phyloP scores from a whole-genome alignment of 2,797 vertebrate genomes.

The Uromys caudimaculatus region DNA sequence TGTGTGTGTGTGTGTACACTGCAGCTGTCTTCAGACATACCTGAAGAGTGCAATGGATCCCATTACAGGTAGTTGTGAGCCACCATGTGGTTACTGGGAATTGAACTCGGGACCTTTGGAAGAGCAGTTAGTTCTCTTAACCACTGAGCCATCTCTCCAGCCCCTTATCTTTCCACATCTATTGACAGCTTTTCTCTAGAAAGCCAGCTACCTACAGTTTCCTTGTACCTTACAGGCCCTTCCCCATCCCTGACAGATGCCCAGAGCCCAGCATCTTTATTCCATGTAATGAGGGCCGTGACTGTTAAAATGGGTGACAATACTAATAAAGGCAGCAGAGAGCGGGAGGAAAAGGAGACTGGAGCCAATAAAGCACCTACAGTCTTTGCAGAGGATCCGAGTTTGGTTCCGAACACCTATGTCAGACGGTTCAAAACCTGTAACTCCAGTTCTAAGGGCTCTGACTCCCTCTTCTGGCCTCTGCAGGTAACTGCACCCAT shows the following conservation, averaged over 20 bases:
- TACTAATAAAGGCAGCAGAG: conserved; percentile 8
- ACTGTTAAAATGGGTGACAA: conserved; percentile 18
- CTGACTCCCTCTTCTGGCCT: not conserved
- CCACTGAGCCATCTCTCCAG: not conserved
- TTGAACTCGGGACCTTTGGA: not conserved
- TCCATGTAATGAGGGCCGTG: not conserved
- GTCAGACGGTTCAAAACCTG: not conserved
- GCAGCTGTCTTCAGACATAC: not conserved
- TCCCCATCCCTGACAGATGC: not conserved
- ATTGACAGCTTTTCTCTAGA: conserved; percentile 19
- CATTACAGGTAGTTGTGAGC: not conserved
- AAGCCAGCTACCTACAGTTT: conserved; percentile 35
- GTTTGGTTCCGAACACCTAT: not conserved
- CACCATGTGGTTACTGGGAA: not conserved
- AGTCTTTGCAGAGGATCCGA: not conserved
- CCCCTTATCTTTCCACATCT: not conserved
- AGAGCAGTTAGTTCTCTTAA: not conserved
- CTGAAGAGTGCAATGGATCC: not conserved
- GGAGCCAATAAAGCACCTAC: not conserved
- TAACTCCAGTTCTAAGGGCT: not conserved
- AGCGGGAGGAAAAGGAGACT: not conserved
- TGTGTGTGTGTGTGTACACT: not conserved
- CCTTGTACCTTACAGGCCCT: not conserved
- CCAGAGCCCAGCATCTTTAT: conserved; percentile 11
- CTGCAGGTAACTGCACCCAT: not conserved